A percentile compares a stretch with the other conserved stretches of the same genome.
These are phyloP conservation scores for Lagopus leucura DNA, from an alignment of 2,113 vertebrate genomes.

Conservation along the genomic window DNA sequence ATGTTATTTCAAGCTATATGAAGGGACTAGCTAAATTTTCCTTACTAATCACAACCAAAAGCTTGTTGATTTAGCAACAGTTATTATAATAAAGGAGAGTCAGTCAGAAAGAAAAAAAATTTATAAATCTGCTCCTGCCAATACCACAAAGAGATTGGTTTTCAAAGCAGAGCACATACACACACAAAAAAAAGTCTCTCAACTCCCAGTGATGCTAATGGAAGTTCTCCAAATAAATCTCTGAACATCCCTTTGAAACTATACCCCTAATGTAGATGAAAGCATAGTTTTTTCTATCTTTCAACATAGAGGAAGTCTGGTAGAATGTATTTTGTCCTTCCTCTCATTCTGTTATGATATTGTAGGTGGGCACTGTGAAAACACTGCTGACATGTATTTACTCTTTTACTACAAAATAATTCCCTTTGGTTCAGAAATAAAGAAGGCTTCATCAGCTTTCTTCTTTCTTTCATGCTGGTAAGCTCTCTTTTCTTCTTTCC, in stretches of 20 bases:
- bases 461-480: neutral
- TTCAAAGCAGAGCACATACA: neutral
- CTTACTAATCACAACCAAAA: neutral
- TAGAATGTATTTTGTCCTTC: neutral
- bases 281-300: neutral
- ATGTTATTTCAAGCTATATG: neutral
- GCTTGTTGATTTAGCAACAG: neutral
- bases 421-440: neutral
- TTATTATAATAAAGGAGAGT: neutral
- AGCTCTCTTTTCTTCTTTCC: neutral
- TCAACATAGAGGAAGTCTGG: neutral
- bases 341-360: neutral
- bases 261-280: neutral
- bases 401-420: neutral
- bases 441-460: neutral
- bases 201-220: neutral
- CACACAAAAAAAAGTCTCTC: neutral
- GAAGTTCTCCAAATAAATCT: slow-evolving; percentile 23
- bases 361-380: neutral
- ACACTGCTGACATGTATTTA: neutral
- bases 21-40: neutral
- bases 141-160: neutral
- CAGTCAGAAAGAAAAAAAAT: neutral
- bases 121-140: neutral
- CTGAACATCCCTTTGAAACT: slow-evolving; percentile 5